Evolutionary conservation across 2,797 vertebrate genomes (phyloP).

Genomic region (Parotocinclus haroldoi): DNA sequence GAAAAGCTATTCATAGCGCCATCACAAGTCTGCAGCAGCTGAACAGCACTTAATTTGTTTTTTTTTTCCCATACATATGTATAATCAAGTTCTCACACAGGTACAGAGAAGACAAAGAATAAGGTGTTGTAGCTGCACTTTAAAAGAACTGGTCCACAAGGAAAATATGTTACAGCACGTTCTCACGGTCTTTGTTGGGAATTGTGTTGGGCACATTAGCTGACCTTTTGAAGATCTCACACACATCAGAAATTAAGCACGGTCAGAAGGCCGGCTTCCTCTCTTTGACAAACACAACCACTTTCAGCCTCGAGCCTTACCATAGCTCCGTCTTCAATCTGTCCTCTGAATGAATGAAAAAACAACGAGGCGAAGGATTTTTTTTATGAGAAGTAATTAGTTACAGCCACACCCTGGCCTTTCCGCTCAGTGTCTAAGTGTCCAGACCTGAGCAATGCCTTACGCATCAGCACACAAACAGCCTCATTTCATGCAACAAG

Average conservation of each 20-base stretch:
- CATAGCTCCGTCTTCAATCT: background rate
- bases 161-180: slow-evolving; percentile 14
- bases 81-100: no score
- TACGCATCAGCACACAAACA: slow-evolving; percentile 6
- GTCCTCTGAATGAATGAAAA: slow-evolving; percentile 16
- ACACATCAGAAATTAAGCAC: slow-evolving; percentile 3
- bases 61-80: no score
- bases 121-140: no score
- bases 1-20: no score
- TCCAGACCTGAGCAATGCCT: background rate
- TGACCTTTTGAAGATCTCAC: slow-evolving; percentile 23
- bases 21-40: no score
- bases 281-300: slow-evolving; percentile 1
- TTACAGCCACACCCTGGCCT: slow-evolving; percentile 38
- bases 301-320: background rate
- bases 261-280: slow-evolving; percentile 5
- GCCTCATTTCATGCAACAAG: slow-evolving; percentile 1
- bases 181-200: slow-evolving; percentile 7
- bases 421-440: slow-evolving; percentile 27
- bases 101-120: no score
- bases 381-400: slow-evolving; percentile 51
- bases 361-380: slow-evolving; percentile 22
- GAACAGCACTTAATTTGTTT: no score
- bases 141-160: background rate
- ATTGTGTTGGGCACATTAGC: background rate